Base-by-base conservation (phyloP, 2,113 vertebrate species). In the Halichoeres trimaculatus region DNA sequence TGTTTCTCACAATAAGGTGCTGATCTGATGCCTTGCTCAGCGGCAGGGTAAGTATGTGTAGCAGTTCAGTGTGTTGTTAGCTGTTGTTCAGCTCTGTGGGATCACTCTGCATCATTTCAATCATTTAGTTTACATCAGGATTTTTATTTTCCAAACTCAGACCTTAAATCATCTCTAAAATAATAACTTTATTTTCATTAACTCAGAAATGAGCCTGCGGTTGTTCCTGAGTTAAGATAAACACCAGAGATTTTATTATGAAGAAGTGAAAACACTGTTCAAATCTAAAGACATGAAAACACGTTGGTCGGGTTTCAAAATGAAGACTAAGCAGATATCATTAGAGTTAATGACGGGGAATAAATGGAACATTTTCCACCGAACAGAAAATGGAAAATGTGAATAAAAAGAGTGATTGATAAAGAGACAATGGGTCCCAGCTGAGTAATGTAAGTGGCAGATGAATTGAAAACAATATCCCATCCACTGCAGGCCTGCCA, bases 401-500 rank as follows among this genome's bases (percentile, higher is more conserved):
- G 62, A 30, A 30, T 30, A 30, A 74, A 83, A 58, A 53, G 56
- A 26, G 23, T n/a, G 60, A 75, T 24, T 63, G 69, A 80, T 83
- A 83, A 82, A 78, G 56, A 76, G 78, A 86, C 77, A 73, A 78
- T 88, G 38, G 56, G 59, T 90, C 79, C 79, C 85, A 75, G 74
- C 65, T 74, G 85, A 86, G 78, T 81, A 89, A 89, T 85, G 78
- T 48, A 83, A 89, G 91, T 90, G 85, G 88, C 86, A 90, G 89
- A 91, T 87, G 76, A 86, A 91, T 86, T 90, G 70, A 89, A 93
- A 93, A 91, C 79, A 90, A 83, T 66, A 72, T 84, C 67, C 83
- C 75, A 62, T 84, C 51, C 35, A 30, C 81, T 47, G n/a, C n/a
- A 0, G 51, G 43, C 66, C 70, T 53, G 80, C 89, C 84, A 85